Base-by-base conservation (phyloP, 2,888 invertebrate genomes). In the Aphelenchoides bicaudatus region DNA sequence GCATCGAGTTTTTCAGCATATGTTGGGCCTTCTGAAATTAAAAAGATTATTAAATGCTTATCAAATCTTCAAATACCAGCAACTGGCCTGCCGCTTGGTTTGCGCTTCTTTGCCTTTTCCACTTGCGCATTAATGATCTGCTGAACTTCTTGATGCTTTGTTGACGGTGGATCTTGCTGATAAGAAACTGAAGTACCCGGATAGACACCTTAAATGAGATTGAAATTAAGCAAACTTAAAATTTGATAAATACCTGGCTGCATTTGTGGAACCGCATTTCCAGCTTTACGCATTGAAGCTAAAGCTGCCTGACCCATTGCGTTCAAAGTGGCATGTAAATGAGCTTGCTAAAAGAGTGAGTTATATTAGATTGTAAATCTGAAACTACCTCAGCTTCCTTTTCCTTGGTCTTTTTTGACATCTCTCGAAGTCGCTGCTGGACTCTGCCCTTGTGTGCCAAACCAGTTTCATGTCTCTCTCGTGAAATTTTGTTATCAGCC, bases 401-500 rank as follows among this genome's bases (percentile, higher is more conserved):
- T 34, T 66, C 51, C 53, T 61, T 58, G 23, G 61, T 60, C 38
- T 61, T 52, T 39, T 65, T 55, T 3, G 64, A 58, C 19, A 71
- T 57, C 21, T 73, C 68, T 10, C 66, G 51, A 6, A 75, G 51
- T 29, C 63, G 61, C 43, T 62, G 56, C 39, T 64, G 61, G 28
- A 74, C 59, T 47, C 62, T 64, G 10, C 54, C 72, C 48, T 73
- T 76, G 67, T 78, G 75, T 30, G 64, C 63, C n/a, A 59, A 61
- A 47, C 77, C 77, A 5, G 65, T 60, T 47, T 78, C 78, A 61
- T 78, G 77, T 46, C 67, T 62, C 51, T 75, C 73, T 23, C 70
- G 62, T 1, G 70, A 72, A 54, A 91, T 89, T 85, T 90, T 91
- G 80, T 96, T 96, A 81, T 94, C 93, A 55, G 92, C 89, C 74